A percentile compares a stretch with the other conserved stretches of the same genome.
phyloP scores from a whole-genome alignment of 2,113 vertebrate species.

The Phylloscopus whistleri region DNA sequence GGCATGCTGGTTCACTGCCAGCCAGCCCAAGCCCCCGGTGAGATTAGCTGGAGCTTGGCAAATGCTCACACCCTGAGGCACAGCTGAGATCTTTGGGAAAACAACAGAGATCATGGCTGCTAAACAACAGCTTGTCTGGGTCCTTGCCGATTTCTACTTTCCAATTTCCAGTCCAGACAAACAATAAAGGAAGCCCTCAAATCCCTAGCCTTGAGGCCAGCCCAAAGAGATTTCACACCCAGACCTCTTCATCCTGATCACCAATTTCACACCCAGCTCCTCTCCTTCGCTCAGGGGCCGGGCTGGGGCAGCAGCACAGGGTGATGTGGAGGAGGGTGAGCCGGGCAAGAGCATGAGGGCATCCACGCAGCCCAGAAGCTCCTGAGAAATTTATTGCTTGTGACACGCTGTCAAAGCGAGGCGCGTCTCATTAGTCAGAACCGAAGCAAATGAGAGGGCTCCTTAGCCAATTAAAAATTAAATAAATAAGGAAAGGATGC shows the following conservation, averaged over 20 bases:
- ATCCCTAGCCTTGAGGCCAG: neutral
- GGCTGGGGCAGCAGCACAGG: neutral
- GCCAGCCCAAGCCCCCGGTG: neutral
- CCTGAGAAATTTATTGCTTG: slow-evolving; percentile 18
- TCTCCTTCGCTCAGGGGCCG: neutral
- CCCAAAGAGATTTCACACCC: neutral
- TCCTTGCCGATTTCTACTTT: neutral
- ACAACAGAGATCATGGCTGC: neutral
- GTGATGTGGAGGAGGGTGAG: neutral
- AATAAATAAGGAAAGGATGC: neutral
- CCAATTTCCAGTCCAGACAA: neutral
- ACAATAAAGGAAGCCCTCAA: neutral
- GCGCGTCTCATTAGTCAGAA: slow-evolving; percentile 14
- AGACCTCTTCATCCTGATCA: neutral
- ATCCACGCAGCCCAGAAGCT: neutral
- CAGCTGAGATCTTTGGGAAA: neutral
- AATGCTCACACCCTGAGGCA: neutral
- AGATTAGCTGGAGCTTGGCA: neutral
- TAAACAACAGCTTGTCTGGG: neutral
- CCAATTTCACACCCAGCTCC: neutral
- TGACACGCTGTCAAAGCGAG: slow-evolving; percentile 23
- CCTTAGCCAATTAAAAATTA: slow-evolving; percentile 14
- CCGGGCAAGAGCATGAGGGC: neutral
- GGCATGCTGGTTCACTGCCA: neutral
- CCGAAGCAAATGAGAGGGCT: neutral